Evolutionary conservation across 2,888 invertebrate genomes (phyloP).

Genomic region (Pristionchus arcanus): DNA sequence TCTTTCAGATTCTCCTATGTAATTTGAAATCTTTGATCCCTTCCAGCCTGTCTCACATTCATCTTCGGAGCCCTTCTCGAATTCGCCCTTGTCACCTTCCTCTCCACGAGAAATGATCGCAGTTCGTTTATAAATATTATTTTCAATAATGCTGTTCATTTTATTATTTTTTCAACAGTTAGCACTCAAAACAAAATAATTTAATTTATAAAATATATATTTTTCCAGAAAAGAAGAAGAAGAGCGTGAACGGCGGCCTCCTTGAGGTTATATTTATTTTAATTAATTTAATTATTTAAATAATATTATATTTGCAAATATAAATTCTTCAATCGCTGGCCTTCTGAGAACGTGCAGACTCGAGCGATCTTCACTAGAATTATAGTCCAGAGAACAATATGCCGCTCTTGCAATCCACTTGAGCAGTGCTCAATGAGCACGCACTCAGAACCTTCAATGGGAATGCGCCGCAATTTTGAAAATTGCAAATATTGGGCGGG

Average conservation of each 20-base stretch:
- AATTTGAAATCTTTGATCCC: too few relatives aligned
- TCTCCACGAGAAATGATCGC: constrained; percentile 68
- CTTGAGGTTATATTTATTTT: neutral
- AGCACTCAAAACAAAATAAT: neutral
- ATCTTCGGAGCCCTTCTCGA: constrained; percentile 95
- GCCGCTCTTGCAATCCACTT: neutral
- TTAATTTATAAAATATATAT: neutral
- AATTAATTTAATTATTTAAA: neutral
- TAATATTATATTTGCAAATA: too few relatives aligned
- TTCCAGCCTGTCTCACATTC: constrained; percentile 89
- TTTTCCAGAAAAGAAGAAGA: constrained; percentile 43
- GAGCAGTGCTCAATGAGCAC: too few relatives aligned
- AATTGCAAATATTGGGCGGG: neutral
- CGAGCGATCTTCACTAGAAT: neutral
- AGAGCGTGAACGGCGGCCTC: constrained; percentile 9
- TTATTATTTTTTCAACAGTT: too few relatives aligned
- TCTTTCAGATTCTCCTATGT: too few relatives aligned
- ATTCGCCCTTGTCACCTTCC: constrained; percentile 96
- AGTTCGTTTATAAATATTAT: neutral
- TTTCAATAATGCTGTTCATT: neutral
- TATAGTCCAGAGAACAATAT: neutral
- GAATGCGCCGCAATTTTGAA: constrained; percentile 8
- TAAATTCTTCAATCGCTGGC: neutral
- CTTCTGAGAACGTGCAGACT: neutral
- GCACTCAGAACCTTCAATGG: neutral